Base-by-base conservation (phyloP, 2,113 vertebrate genomes). In the Plecturocebus donacophilus region DNA sequence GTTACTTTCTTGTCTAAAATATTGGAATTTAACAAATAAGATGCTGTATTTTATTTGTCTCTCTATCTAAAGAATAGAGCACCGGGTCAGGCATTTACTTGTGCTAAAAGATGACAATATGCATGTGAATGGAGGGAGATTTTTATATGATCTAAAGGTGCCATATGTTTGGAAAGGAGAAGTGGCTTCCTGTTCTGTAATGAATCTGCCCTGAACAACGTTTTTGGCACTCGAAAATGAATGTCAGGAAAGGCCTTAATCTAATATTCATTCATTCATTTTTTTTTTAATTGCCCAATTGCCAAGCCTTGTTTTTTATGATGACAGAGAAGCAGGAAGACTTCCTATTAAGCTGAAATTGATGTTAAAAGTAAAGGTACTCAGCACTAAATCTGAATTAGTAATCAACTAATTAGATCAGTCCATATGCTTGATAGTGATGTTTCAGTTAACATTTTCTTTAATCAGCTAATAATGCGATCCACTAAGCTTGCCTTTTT, bases 361-460 rank as follows among this genome's bases (percentile, higher is more conserved):
- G 92, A 91, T 96, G 95, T 96, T 97, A 71, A 96, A 87, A 47
- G 56, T 91, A 96, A 97, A 91, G 93, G 58, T 94, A 97, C 77
- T 84, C 7, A 98, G 77, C 86, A 95, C 12, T 96, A 95, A 97
- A 94, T 98, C 66, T 97, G 38, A 97, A 96, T 96, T 97, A 83
- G 92, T 93, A 97, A 97, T 96, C 88, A 97, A 35, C 58, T 97
- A 98, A 98, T 97, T 96, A 47, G 87, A 96, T 95, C 88, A 94
- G 64, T 94, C 64, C 32, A 79, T 97, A 27, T 86, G 94, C 73
- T 64, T 94, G n/a, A 35, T 97, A 52, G 3, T 35, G 47, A 61
- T 89, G 82, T 96, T 96, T 96, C 93, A 92, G 56, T 83, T 95
- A 98, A 80, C 58, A 86, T 95, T 93, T 94, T 94, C 70, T 96